Evolutionary conservation across 2,888 invertebrate genomes (phyloP), one percentile per base, ranked within the genome.

Genomic region (Steinernema carpocapsae): DNA sequence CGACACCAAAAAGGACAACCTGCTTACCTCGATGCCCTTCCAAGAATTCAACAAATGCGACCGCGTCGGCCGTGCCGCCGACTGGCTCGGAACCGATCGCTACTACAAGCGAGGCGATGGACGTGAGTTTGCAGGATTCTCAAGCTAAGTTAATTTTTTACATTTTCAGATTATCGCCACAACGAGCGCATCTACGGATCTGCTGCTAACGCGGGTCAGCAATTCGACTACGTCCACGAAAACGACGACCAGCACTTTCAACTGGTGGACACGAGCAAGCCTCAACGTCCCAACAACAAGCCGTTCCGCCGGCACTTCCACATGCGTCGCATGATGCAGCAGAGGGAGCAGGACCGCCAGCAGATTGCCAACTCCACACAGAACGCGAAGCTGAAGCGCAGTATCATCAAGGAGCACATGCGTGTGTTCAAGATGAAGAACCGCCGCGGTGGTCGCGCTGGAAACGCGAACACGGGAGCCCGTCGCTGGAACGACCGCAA

Each of bases 1-100:
- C 43, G 45, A 72, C 19, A 43, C 48, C 12, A 64, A 75, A 64
- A 45, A 70, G 46, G 26, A 74, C 1, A 70, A 76, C 12, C 24
- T 10, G 4, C 73, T 83, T 46, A 92, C 93, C 87, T 94, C 95
- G 89, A 94, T 96, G 92, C 97, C 97, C 12, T 99, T 97, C 89
- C 97, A 99, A 89, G 97, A 97, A 48, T 99, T 97, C 89, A 95
- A 97, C 83, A 99, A 99, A 90, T 95, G 95, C 78, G 97, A 99
- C 89, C 92, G 97, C 83, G 91, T 99, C 81, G 99, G 99, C 84
- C 97, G 97, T 91, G 97, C 88, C 43, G 85, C 97, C 86, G 99
- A 99, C 88, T 99, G 99, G 99, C 97, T 96, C 72, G 94, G 94
- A 75, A 93, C 94, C 17, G 86, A 85, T 73, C 81, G 85, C 4